Conservation (phyloP, 2,797 vertebrate species). For the Spondyliosoma cantharus region DNA sequence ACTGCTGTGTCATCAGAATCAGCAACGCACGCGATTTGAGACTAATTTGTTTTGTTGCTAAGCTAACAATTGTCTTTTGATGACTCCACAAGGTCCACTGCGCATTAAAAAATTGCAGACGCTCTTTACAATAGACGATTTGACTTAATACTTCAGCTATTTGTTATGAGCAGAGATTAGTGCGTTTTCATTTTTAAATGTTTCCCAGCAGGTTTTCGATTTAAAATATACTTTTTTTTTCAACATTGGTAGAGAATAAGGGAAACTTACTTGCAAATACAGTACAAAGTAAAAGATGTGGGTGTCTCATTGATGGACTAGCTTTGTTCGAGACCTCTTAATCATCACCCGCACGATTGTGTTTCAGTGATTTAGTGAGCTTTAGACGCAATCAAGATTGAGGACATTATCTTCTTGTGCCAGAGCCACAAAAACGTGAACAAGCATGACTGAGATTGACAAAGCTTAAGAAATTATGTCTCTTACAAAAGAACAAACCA, state of each 20-base stretch:
- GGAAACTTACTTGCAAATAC: neutral
- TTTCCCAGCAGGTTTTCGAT: constrained; percentile 9
- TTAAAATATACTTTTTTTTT: neutral
- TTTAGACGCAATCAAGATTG: neutral
- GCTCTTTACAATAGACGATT: constrained; percentile 14
- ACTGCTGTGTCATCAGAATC: constrained; percentile 51
- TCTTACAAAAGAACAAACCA: too few species aligned
- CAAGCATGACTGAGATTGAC: neutral
- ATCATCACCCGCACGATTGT: neutral
- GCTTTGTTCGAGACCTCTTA: neutral
- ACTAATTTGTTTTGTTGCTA: constrained; percentile 35
- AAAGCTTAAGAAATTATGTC: neutral
- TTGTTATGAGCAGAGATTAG: constrained; percentile 6
- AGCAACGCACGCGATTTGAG: constrained; percentile 13
- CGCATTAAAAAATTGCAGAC: constrained; percentile 21
- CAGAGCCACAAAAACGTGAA: neutral
- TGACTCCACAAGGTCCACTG: constrained; percentile 26
- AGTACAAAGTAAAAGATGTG: neutral
- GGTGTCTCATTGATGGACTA: neutral
- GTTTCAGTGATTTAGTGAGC: neutral
- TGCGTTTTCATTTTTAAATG: constrained; percentile 1
- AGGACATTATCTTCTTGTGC: neutral
- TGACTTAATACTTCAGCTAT: constrained; percentile 20
- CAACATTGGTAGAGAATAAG: neutral
- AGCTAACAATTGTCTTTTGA: constrained; percentile 33